Evolutionary conservation across 2,797 vertebrate species (phyloP), one percentile per base, ranked within the genome.

Genomic region (Spondyliosoma cantharus): DNA sequence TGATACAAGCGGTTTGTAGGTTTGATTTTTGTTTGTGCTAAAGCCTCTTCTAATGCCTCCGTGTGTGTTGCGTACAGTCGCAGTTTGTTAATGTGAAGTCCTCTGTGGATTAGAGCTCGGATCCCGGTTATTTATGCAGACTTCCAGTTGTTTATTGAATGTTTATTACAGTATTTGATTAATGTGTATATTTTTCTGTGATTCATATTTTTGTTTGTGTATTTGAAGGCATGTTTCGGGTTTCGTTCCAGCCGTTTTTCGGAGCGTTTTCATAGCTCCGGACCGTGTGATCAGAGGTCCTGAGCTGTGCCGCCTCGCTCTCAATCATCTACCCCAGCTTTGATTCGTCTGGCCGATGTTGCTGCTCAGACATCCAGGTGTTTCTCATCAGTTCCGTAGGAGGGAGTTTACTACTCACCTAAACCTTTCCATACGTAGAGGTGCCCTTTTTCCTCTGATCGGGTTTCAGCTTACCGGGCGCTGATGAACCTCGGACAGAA

Each of bases 331-430:
- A 45, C 65, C 71, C 80, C 76, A 79, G 78, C 90, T 93, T 89
- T 92, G 93, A 92, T 93, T 93, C 49, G 86, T 45, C 80, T 42
- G 80, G 73, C 87, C 74, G 88, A 88, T 52, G 86, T 83, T 57
- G 84, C 62, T 49, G 78, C 74, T 84, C 86, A 86, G 91, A 92
- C 90, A 65, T 37, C 86, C 94, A 94, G 94, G 93, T 94, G 94
- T 88, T 94, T 94, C 88, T 91, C 93, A 94, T 94, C 92, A 93
- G 93, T 74, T 88, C 93, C 66, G n/a, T 88, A 64, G 87, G 73
- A 88, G 64, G 78, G 83, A 90, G 83, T 90, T 91, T 91, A 90
- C 89, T 83, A 19, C 90, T 90, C 90, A 92, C 91, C 94, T 91
- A 93, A 94, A 89, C 85, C 87, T 93, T 92, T 93, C 93, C 93